Evolutionary conservation across 2,888 invertebrate genomes (phyloP).

Genomic region (Andrena marginata): DNA sequence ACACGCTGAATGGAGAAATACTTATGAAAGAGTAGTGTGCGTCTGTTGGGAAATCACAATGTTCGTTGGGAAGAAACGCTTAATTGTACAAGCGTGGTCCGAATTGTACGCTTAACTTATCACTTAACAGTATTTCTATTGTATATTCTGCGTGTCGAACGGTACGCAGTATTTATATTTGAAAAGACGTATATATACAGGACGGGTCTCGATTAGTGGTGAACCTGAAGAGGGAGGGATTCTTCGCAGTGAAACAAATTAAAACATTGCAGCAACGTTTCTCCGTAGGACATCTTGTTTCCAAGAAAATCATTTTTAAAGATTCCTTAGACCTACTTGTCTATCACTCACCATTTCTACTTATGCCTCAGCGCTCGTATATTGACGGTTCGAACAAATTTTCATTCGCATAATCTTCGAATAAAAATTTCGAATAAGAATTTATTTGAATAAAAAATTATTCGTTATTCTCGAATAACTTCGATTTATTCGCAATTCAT

Average conservation of each 20-base stretch:
- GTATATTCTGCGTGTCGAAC: conserved; percentile 57
- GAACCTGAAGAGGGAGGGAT: neutral
- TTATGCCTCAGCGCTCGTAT: neutral
- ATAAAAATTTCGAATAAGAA: no score
- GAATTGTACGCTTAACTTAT: conserved; percentile 78
- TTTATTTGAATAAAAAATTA: no score
- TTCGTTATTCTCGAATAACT: no score
- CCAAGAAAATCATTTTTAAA: neutral
- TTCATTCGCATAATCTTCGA: no score
- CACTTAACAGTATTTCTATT: conserved; percentile 76
- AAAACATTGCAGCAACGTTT: neutral
- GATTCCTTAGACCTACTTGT: neutral
- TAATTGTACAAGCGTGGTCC: conserved; percentile 69
- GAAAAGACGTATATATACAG: conserved; percentile 49
- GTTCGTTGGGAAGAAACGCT: conserved; percentile 62
- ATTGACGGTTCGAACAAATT: neutral
- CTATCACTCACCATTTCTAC: neutral
- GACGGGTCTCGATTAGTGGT: conserved; percentile 9
- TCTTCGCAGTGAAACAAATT: neutral
- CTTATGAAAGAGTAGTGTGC: neutral
- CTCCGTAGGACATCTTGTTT: neutral
- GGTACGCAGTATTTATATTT: conserved; percentile 57
- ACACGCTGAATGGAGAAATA: no score
- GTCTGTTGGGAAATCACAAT: conserved; percentile 33
- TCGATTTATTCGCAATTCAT: no score